Evolutionary conservation across 2,113 vertebrate genomes (phyloP).

Genomic region (Bagarius yarrelli): DNA sequence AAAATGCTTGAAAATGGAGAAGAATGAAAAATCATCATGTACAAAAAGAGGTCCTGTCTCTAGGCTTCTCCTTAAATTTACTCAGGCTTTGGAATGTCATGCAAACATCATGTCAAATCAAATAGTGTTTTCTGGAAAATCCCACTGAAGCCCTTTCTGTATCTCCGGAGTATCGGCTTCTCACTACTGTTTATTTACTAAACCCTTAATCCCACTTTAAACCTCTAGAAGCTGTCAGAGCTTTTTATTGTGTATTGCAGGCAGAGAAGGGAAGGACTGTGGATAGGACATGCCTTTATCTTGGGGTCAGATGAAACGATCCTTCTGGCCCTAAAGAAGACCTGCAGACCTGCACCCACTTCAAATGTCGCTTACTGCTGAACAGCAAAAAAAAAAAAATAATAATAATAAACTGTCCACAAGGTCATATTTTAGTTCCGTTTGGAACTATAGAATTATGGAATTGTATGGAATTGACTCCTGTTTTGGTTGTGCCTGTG

Average conservation of each 20-base stretch:
- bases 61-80: background rate
- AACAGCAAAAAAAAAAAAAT: background rate
- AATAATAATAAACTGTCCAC: too few species aligned
- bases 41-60: too few species aligned
- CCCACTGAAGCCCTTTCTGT: background rate
- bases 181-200: conserved; percentile 27
- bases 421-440: too few species aligned
- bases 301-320: conserved; percentile 35
- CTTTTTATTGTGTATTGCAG: conserved; percentile 7
- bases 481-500: too few species aligned
- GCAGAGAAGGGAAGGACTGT: conserved; percentile 26
- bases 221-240: conserved; percentile 24
- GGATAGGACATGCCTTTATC: conserved; percentile 2
- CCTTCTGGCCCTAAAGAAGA: conserved; percentile 18
- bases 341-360: background rate
- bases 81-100: background rate
- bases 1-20: background rate
- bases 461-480: too few species aligned
- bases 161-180: background rate
- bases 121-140: background rate
- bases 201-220: conserved; percentile 19
- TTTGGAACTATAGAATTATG: too few species aligned
- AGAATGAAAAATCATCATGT: background rate
- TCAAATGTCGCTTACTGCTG: conserved; percentile 24
- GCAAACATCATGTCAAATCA: background rate